Percentiles rank a stretch among this genome's conserved stretches.
These are phyloP conservation scores for Furcula furcula DNA, from an alignment of 2,888 invertebrate species.

Conservation along the genomic window DNA sequence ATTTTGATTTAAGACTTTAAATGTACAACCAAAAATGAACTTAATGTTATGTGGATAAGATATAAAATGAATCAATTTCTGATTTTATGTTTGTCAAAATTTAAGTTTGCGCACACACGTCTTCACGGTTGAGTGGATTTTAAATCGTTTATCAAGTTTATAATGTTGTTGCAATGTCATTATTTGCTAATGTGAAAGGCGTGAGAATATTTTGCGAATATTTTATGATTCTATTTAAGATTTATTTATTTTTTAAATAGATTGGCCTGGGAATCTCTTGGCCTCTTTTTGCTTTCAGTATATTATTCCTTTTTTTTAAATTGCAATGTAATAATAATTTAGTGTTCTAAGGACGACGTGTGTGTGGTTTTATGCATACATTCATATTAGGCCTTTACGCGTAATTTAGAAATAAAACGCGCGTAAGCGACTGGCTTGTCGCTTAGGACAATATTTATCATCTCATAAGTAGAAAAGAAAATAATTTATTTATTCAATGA, in stretches of 20 bases:
- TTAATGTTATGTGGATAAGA: not conserved
- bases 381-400: too few relatives aligned
- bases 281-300: too few relatives aligned
- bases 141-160: slow-evolving; percentile 73
- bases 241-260: slow-evolving; percentile 8
- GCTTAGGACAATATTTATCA: too few relatives aligned
- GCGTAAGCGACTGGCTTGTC: too few relatives aligned
- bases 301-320: too few relatives aligned
- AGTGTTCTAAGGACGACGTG: too few relatives aligned
- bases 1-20: slow-evolving; percentile 50
- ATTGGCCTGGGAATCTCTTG: not conserved
- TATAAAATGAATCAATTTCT: not conserved
- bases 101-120: slow-evolving; percentile 51
- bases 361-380: too few relatives aligned
- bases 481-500: too few relatives aligned
- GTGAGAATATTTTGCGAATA: slow-evolving; percentile 51
- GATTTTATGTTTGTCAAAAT: slow-evolving; percentile 33
- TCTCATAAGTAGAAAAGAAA: too few relatives aligned
- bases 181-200: slow-evolving; percentile 61
- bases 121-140: slow-evolving; percentile 72
- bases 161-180: slow-evolving; percentile 58
- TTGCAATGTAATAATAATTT: too few relatives aligned
- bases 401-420: too few relatives aligned
- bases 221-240: slow-evolving; percentile 15
- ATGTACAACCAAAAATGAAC: not conserved